Conservation (phyloP, 2,797 vertebrate genomes). For the Phrynocephalus guinanensis region DNA sequence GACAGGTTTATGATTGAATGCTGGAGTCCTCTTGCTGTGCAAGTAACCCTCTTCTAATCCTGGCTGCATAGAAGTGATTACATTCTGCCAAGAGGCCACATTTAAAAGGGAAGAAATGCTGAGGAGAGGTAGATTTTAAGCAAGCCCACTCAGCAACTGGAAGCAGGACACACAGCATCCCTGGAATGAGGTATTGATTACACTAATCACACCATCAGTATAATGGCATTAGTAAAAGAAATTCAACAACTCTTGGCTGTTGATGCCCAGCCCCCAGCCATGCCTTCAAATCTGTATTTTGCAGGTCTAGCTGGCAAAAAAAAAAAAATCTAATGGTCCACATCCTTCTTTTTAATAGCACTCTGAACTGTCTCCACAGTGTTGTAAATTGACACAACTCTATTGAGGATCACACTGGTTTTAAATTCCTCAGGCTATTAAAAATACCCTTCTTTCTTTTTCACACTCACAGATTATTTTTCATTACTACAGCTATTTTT, state of each 20-base stretch:
- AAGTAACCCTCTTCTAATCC: background rate
- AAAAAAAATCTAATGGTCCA: background rate
- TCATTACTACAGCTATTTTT: conserved; percentile 14
- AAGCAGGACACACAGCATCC: background rate
- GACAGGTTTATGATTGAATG: too few species aligned
- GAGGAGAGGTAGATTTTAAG: background rate
- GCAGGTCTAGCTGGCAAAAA: background rate
- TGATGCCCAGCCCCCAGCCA: too few species aligned
- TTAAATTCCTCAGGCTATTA: background rate
- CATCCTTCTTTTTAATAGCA: background rate
- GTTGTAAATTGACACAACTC: background rate
- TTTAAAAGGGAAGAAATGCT: background rate
- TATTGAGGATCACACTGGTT: background rate
- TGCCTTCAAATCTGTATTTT: background rate
- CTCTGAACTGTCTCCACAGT: background rate
- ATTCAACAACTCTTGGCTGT: background rate
- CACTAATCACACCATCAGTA: background rate
- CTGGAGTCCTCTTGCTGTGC: background rate
- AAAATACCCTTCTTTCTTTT: conserved; percentile 8
- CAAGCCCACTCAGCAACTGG: background rate
- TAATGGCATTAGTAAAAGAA: background rate
- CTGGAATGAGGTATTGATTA: background rate
- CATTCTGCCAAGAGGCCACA: background rate
- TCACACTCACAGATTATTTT: conserved; percentile 3
- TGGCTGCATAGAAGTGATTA: background rate